Evolutionary conservation across 2,888 invertebrate species (phyloP), one percentile per base, ranked within the genome.

Genomic region (Cephalotes varians): DNA sequence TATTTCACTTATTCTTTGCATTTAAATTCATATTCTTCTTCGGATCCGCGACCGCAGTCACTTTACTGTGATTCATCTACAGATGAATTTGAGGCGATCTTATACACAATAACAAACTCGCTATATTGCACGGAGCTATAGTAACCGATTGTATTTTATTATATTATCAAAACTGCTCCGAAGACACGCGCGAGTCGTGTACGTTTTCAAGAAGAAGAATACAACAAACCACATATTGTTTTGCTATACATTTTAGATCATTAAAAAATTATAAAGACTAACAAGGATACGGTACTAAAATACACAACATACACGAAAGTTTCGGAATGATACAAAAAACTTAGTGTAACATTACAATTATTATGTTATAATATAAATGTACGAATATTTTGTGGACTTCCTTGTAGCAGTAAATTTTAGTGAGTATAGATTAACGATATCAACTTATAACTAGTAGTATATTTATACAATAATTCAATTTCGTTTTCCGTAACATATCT

Each of bases 141-240:
- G 77, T 81, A 87, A 86, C 87, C 86, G 88, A 90, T 90, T 87
- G 72, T 82, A 83, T 85, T 82, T 84, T 81, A 87, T 88, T 84
- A 83, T 73, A 62, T 87, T 90, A 82, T 87, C 85, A 85, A 88
- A 83, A 83, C 74, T 87, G 87, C 87, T 88, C 88, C 90, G 87
- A 87, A 87, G 82, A 85, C 86, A 86, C 87, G 87, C 85, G 87
- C 88, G 88, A 90, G 88, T 86, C 80, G 74, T 34, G 71, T 87
- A 76, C 58, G 54, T 86, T 47, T 91, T 89, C 86, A 89, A 89
- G 89, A 91, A 90, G 85, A 91, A 93, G 92, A 93, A 92, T 93
- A 93, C 92, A 93, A 92, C 92, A 92, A 92, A 92, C 92, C 87
- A 88, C 91, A 87, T 90, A 89, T 89, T 9, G 44, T 47, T 64